These are phyloP conservation scores for Hypercompe scribonia DNA, from an alignment of 2,888 invertebrate genomes.

Conservation along the genomic window DNA sequence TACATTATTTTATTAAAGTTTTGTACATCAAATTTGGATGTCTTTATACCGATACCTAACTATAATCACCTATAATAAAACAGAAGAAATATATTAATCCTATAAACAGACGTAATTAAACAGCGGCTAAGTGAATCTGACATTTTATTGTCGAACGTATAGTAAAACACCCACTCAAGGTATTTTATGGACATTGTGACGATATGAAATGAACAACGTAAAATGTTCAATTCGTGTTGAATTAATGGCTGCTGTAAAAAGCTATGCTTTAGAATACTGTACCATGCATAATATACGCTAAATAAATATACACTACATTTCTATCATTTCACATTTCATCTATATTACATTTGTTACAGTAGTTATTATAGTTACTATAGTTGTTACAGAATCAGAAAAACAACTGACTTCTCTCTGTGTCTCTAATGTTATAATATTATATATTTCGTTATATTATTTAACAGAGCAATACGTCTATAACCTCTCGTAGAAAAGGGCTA, in stretches of 20 bases:
- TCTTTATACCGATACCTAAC: neutral
- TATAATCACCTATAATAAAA: neutral
- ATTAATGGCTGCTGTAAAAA: slow-evolving; percentile 40
- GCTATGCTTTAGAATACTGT: slow-evolving; percentile 2
- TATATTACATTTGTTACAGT: too few relatives aligned
- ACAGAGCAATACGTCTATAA: too few relatives aligned
- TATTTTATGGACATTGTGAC: slow-evolving; percentile 62
- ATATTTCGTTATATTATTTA: too few relatives aligned
- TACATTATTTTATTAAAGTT: too few relatives aligned
- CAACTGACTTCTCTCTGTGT: neutral
- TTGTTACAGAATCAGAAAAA: neutral
- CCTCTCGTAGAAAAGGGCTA: too few relatives aligned
- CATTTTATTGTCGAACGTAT: slow-evolving; percentile 55
- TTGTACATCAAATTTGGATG: slow-evolving; percentile 4
- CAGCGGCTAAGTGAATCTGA: slow-evolving; percentile 52
- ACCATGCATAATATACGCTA: neutral
- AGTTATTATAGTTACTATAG: too few relatives aligned
- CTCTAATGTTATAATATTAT: neutral
- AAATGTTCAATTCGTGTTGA: slow-evolving; percentile 56
- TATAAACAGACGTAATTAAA: slow-evolving; percentile 43
- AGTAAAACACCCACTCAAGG: slow-evolving; percentile 64
- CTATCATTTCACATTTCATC: too few relatives aligned
- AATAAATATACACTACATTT: neutral
- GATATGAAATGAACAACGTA: slow-evolving; percentile 46
- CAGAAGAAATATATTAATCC: slow-evolving; percentile 16